Evolutionary conservation across 2,797 vertebrate species (phyloP), one percentile per base, ranked within the genome.

Genomic region (Oreortyx pictus): DNA sequence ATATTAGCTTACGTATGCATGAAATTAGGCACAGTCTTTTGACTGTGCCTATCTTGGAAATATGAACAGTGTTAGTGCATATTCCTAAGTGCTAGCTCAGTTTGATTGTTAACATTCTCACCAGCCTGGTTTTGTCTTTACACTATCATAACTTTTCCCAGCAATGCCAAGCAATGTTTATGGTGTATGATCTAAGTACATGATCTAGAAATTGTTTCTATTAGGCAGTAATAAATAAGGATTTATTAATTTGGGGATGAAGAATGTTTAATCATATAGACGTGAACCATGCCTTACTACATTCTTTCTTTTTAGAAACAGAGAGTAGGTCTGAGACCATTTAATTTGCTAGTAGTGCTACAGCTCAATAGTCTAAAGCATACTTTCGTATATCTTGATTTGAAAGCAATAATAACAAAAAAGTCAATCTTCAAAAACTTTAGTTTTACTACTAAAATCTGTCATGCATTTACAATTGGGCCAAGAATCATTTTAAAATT

Each of bases 401-500:
- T 10, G 35, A 39, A 65, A 49, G 31, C 18, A 57, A 22, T n/a
- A 47, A 47, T 43, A 65, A 54, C 18, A 25, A 27, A 27, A 65
- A 56, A 54, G 7, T 17, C 13, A 35, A 10, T 27, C 25, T 37
- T 66, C 39, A 56, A 56, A 65, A 66, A 54, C 14, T 37, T 31
- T 12, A 78, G 39, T 65, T 56, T 65, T 27, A 66, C 25, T n/a
- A 44, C 12, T 64, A 72, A 61, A 91, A 65, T 62, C 4, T 68
- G 29, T 17, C 54, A 46, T 35, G 47, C 43, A 15, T 68, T 47
- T 92, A 54, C 78, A 78, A 82, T 4, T 41, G 24, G 75, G n/a
- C n/a, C 76, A 87, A 80, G 8, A 1, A 73, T 15, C 82, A 66
- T 54, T 92, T 94, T 90, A 77, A 74, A 94, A 80, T 80, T 78